Conservation (phyloP, 1,140 invertebrate species). For the Rhyacophila brunnea region DNA sequence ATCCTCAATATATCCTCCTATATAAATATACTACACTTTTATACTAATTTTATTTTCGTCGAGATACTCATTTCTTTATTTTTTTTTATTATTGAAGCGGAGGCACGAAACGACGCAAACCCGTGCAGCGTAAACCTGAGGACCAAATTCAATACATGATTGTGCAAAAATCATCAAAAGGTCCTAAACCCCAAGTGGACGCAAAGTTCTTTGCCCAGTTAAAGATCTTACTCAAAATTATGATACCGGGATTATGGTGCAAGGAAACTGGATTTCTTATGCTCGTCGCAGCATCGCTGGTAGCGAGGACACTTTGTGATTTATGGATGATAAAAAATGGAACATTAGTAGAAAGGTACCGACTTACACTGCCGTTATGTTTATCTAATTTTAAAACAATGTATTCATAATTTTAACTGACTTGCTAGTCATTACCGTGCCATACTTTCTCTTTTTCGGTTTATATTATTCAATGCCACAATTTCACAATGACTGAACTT, state of each 20-base stretch:
- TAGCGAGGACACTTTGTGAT: slow-evolving; percentile 90
- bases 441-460: no score
- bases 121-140: slow-evolving; percentile 45
- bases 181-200: slow-evolving; percentile 83
- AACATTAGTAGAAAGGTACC: slow-evolving; percentile 88
- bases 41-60: not conserved
- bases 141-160: slow-evolving; percentile 77
- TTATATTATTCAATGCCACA: no score
- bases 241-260: slow-evolving; percentile 76
- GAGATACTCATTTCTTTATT: not conserved
- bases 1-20: no score
- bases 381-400: no score
- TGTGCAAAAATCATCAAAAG: slow-evolving; percentile 64
- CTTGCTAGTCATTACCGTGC: no score
- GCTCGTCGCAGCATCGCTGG: slow-evolving; percentile 77
- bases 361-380: not conserved
- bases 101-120: slow-evolving; percentile 24
- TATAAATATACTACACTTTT: not conserved
- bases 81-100: not conserved
- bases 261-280: slow-evolving; percentile 76
- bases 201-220: slow-evolving; percentile 79
- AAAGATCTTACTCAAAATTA: slow-evolving; percentile 73
- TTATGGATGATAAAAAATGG: slow-evolving; percentile 95
- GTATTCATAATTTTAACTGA: no score
- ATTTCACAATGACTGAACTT: no score